Percentiles rank a stretch among this genome's conserved stretches.
These are phyloP conservation scores for Hippopotamyrus pictus DNA, from an alignment of 2,797 vertebrate genomes.

Conservation along the genomic window DNA sequence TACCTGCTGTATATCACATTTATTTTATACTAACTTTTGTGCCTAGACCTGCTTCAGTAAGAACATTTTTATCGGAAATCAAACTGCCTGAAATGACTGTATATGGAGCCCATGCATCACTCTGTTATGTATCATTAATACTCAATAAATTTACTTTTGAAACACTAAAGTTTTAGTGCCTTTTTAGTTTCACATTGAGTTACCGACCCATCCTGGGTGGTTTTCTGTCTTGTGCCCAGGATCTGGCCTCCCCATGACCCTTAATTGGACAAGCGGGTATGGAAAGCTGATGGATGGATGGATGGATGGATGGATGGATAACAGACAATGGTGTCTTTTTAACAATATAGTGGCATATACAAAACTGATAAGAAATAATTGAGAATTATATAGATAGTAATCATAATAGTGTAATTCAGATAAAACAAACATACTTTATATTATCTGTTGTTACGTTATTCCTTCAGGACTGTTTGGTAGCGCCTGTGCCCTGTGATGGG, in stretches of 20 bases:
- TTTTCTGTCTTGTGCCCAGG: neutral
- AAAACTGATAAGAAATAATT: neutral
- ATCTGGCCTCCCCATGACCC: neutral
- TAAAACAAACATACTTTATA: neutral
- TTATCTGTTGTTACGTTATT: neutral
- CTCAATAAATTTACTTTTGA: constrained; percentile 16
- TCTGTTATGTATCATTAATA: constrained; percentile 43
- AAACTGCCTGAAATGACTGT: constrained; percentile 59
- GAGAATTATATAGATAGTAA: neutral
- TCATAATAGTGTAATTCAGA: neutral
- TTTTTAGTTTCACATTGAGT: neutral
- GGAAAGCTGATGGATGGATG: neutral
- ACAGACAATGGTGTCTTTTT: neutral
- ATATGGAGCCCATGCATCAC: constrained; percentile 51
- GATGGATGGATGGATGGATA: neutral
- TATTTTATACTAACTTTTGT: neutral
- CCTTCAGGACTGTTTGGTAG: neutral
- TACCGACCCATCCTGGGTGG: neutral
- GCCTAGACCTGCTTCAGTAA: neutral
- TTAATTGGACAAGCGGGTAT: neutral
- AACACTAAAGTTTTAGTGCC: neutral
- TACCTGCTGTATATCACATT: constrained; percentile 38
- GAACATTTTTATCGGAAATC: constrained; percentile 24
- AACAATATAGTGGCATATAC: neutral
- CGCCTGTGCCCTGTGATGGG: neutral